Percentiles rank a stretch among this genome's conserved stretches.
These are phyloP conservation scores for Drosophila ercepeae DNA, from an alignment of 1,140 invertebrate genomes.

Conservation along the genomic window DNA sequence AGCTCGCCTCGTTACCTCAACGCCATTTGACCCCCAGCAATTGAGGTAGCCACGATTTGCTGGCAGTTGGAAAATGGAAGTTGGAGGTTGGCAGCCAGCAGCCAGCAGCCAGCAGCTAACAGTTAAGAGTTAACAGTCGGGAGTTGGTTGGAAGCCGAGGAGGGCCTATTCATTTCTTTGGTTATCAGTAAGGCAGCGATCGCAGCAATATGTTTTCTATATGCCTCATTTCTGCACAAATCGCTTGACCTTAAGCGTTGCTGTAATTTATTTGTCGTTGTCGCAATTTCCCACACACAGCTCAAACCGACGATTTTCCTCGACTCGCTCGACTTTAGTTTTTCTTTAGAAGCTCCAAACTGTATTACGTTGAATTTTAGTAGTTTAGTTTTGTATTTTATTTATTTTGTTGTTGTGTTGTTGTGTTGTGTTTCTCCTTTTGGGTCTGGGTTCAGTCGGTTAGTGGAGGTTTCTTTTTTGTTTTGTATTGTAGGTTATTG, in stretches of 20 bases:
- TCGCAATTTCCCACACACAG: slow-evolving; percentile 63
- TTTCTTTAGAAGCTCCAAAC: slow-evolving; percentile 66
- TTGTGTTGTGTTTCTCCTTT: slow-evolving; percentile 25
- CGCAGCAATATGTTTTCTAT: slow-evolving; percentile 77
- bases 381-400: slow-evolving; percentile 33
- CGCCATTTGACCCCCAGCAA: slow-evolving; percentile 75
- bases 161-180: slow-evolving; percentile 71
- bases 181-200: slow-evolving; percentile 61
- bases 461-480: slow-evolving; percentile 28
- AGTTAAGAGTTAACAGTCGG: slow-evolving; percentile 12
- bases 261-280: slow-evolving; percentile 80
- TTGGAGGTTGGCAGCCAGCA: background rate
- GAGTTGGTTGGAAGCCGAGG: slow-evolving; percentile 16
- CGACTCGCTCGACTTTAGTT: slow-evolving; percentile 35
- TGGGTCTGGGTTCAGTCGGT: slow-evolving; percentile 52
- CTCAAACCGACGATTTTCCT: slow-evolving; percentile 34
- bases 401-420: no score
- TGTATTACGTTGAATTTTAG: slow-evolving; percentile 68
- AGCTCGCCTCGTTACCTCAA: slow-evolving; percentile 70
- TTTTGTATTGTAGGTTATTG: slow-evolving; percentile 65
- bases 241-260: slow-evolving; percentile 79
- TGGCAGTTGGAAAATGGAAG: slow-evolving; percentile 11
- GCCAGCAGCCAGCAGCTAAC: slow-evolving; percentile 5
- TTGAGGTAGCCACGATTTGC: slow-evolving; percentile 69
- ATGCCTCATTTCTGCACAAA: slow-evolving; percentile 80